phyloP scores from a whole-genome alignment of 1,140 invertebrate species.

The Brachionus paranguensis region DNA sequence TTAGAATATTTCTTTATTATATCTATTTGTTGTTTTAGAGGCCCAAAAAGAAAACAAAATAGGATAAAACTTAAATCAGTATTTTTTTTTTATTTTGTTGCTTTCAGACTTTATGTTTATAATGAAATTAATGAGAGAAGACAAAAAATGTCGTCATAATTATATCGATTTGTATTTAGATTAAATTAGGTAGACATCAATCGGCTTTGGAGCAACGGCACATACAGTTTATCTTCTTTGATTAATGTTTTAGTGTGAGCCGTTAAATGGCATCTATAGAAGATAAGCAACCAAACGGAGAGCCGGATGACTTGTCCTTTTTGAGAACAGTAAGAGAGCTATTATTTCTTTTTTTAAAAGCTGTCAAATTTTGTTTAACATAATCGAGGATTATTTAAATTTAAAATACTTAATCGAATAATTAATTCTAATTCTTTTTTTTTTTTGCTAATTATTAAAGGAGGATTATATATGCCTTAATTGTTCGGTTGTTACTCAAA shows the following conservation, averaged over 20 bases:
- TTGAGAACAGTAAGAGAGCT: conserved; percentile 2
- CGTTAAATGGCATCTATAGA: conserved; percentile 24
- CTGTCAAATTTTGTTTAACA: no score
- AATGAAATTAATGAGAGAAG: not conserved
- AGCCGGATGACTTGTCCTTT: conserved; percentile 34
- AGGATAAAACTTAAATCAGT: not conserved
- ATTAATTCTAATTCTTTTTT: not conserved
- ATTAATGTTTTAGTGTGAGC: not conserved
- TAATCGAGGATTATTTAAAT: not conserved
- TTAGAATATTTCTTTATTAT: not conserved
- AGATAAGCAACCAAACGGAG: conserved; percentile 34
- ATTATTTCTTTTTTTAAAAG: no score
- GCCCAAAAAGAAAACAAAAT: not conserved
- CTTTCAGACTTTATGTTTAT: not conserved
- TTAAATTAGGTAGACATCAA: conserved; percentile 6
- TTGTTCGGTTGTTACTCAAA: conserved; percentile 59
- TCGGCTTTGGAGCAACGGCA: not conserved
- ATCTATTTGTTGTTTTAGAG: not conserved
- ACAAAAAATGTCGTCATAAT: not conserved
- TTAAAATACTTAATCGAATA: not conserved
- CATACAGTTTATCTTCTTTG: not conserved
- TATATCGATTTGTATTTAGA: not conserved
- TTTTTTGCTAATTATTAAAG: not conserved
- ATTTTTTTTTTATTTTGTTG: not conserved
- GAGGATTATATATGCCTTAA: conserved; percentile 40